These are phyloP conservation scores for Sebastes hubbsi DNA, from an alignment of 2,797 vertebrate genomes.

Conservation along the genomic window DNA sequence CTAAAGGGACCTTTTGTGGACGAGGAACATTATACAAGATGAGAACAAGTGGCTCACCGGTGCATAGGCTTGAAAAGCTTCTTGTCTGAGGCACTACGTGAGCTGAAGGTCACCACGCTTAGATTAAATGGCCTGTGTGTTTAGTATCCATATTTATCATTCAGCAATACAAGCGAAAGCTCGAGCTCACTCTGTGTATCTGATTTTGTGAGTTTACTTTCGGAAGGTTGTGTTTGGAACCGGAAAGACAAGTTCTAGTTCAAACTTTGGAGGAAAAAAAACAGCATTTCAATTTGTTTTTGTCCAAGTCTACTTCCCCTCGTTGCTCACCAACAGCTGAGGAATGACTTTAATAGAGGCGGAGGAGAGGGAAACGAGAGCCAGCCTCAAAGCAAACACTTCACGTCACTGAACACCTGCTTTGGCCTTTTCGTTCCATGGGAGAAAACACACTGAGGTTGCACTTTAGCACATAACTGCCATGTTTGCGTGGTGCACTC, in stretches of 20 bases:
- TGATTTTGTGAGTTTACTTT: background rate
- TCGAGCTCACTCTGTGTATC: background rate
- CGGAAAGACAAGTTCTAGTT: conserved; percentile 11
- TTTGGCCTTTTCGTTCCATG: conserved; percentile 64
- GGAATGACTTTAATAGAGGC: conserved; percentile 49
- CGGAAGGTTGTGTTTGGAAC: background rate
- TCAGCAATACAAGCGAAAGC: background rate
- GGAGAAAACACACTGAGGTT: conserved; percentile 62
- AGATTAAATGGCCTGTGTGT: background rate
- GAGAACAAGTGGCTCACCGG: background rate
- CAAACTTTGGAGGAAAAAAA: conserved; percentile 10
- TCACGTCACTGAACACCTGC: conserved; percentile 78
- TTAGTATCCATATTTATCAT: background rate
- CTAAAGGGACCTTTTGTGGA: background rate
- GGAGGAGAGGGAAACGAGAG: conserved; percentile 58
- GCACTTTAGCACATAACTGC: conserved; percentile 64
- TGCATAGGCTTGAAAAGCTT: background rate
- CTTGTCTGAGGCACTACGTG: background rate
- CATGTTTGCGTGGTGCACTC: conserved; percentile 58
- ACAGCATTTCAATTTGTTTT: conserved; percentile 40
- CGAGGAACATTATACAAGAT: conserved; percentile 3
- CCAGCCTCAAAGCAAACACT: conserved; percentile 67
- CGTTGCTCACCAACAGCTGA: conserved; percentile 55
- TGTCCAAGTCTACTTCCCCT: conserved; percentile 43
- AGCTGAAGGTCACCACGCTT: conserved; percentile 6